Evolutionary conservation across 1,140 invertebrate species (phyloP).

Genomic region (Drosophila takahashii): DNA sequence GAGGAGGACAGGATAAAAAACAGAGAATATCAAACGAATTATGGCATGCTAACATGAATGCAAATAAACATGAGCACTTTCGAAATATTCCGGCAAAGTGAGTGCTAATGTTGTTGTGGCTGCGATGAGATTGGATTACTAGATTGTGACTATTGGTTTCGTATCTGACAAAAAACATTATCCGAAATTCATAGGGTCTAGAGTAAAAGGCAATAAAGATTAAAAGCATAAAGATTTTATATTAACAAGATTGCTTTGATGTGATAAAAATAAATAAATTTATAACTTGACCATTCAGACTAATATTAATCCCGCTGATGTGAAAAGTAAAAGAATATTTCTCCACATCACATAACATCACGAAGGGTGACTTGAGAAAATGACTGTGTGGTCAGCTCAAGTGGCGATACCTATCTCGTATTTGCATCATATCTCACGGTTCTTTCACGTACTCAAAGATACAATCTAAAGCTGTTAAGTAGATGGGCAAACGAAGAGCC

Average conservation of each 20-base stretch:
- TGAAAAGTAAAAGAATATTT: neutral
- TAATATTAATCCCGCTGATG: neutral
- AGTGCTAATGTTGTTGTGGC: slow-evolving; percentile 1
- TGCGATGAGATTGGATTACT: slow-evolving; percentile 1
- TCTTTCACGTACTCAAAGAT: slow-evolving; percentile 18
- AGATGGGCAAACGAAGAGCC: slow-evolving; percentile 16
- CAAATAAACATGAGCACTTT: slow-evolving; percentile 27
- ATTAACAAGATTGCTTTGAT: neutral
- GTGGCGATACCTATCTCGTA: slow-evolving; percentile 12
- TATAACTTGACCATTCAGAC: too few relatives aligned
- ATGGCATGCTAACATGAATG: slow-evolving; percentile 44
- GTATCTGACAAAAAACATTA: neutral
- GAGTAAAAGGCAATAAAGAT: neutral
- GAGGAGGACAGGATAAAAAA: slow-evolving; percentile 15
- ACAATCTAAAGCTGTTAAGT: slow-evolving; percentile 25
- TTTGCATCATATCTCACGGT: slow-evolving; percentile 49
- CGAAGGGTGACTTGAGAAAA: neutral
- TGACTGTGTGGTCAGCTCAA: slow-evolving; percentile 31
- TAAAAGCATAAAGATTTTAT: too few relatives aligned
- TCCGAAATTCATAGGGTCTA: neutral
- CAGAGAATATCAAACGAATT: slow-evolving; percentile 51
- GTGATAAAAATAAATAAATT: too few relatives aligned
- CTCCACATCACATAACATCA: neutral
- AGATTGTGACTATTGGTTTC: neutral
- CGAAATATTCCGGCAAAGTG: neutral